These are phyloP conservation scores for Papilio elwesi DNA, from an alignment of 2,888 invertebrate genomes.

Conservation along the genomic window DNA sequence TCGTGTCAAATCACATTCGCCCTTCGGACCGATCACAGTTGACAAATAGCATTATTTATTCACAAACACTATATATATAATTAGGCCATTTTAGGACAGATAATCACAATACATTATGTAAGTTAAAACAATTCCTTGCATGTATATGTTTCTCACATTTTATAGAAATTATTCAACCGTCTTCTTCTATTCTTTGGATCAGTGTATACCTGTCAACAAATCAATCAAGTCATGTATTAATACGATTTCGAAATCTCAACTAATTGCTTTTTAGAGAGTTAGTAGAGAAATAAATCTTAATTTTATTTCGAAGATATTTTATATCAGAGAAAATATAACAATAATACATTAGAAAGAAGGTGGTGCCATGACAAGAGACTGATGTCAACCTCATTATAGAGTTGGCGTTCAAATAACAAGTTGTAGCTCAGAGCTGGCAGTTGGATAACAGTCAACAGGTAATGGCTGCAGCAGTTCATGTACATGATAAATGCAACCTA, in stretches of 20 bases:
- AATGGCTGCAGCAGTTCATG: too few species aligned
- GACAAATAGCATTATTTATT: conserved; percentile 71
- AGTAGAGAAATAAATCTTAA: too few species aligned
- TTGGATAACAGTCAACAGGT: not conserved
- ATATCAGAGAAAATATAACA: not conserved
- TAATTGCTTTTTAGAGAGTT: too few species aligned
- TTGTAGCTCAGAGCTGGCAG: not conserved
- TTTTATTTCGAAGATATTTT: too few species aligned
- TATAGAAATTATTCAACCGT: conserved; percentile 54
- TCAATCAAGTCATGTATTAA: not conserved
- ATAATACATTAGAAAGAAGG: too few species aligned
- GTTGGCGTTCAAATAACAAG: not conserved
- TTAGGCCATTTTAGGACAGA: conserved; percentile 84
- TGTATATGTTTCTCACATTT: conserved; percentile 52
- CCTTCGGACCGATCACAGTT: conserved; percentile 73
- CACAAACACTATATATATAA: conserved; percentile 81
- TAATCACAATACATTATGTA: conserved; percentile 77
- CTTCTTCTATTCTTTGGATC: conserved; percentile 73
- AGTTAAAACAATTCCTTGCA: conserved; percentile 69
- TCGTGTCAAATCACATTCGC: conserved; percentile 51
- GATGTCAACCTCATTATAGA: too few species aligned
- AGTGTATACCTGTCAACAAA: conserved; percentile 28
- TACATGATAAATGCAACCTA: too few species aligned
- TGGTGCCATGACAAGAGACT: too few species aligned
- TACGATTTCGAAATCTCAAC: too few species aligned